Evolutionary conservation across 2,113 vertebrate genomes (phyloP).

Genomic region (Plecturocebus donacophilus): DNA sequence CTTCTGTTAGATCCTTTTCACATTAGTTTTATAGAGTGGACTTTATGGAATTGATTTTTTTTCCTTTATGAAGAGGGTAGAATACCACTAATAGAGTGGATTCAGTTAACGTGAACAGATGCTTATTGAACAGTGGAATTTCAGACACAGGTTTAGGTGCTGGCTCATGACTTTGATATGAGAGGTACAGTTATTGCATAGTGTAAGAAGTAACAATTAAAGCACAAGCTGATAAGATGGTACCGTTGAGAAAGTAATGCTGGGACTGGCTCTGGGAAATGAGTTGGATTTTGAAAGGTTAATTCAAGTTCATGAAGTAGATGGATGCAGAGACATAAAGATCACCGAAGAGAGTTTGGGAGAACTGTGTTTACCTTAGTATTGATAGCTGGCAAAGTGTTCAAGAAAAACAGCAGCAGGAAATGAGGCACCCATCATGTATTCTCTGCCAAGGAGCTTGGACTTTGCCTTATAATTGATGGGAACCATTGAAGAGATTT

Average conservation of each 20-base stretch:
- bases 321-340: not conserved
- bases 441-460: not conserved
- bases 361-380: not conserved
- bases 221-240: not conserved
- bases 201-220: not conserved
- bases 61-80: not conserved
- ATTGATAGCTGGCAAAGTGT: not conserved
- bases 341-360: not conserved
- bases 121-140: not conserved
- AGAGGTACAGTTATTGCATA: not conserved
- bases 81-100: not conserved
- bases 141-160: not conserved
- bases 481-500: not conserved
- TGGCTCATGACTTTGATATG: not conserved
- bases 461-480: not conserved
- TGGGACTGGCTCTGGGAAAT: not conserved
- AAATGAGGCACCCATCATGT: not conserved
- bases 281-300: not conserved
- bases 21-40: not conserved
- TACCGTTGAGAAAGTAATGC: not conserved
- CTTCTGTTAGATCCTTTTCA: not conserved
- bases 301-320: not conserved
- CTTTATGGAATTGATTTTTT: not conserved
- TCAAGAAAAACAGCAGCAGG: not conserved
- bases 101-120: slow-evolving; percentile 10